Evolutionary conservation across 1,140 invertebrate species (phyloP).

Genomic region (Drosophila teissieri): DNA sequence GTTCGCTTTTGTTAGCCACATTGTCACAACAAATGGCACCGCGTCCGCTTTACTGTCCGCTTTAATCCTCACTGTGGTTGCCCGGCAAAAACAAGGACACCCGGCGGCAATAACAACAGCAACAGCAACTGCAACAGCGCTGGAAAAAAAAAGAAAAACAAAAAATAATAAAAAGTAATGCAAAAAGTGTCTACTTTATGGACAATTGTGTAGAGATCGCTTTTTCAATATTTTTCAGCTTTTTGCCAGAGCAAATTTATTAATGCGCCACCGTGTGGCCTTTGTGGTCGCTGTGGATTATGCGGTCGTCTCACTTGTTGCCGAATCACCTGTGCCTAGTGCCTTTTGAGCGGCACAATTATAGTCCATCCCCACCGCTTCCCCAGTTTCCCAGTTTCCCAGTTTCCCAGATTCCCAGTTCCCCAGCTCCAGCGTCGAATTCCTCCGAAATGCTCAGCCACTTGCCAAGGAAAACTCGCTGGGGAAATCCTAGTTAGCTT

Average conservation of each 20-base stretch:
- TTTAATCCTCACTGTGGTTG: conserved; percentile 80
- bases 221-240: conserved; percentile 78
- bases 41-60: conserved; percentile 58
- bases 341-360: conserved; percentile 13
- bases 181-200: conserved; percentile 51
- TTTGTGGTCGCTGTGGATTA: conserved; percentile 77
- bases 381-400: too few relatives aligned
- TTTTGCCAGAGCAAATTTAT: conserved; percentile 69
- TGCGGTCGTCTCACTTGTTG: conserved; percentile 78
- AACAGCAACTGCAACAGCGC: neutral
- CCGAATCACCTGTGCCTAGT: conserved; percentile 20
- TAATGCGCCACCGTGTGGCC: conserved; percentile 71
- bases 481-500: conserved; percentile 8
- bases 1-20: conserved; percentile 73
- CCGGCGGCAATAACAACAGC: conserved; percentile 25
- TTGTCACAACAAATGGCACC: conserved; percentile 59
- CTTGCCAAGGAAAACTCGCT: neutral
- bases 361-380: neutral
- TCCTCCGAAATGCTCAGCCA: neutral
- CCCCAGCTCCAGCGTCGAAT: too few relatives aligned
- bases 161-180: conserved; percentile 7
- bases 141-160: neutral
- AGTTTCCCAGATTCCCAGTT: too few relatives aligned
- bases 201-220: conserved; percentile 71
- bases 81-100: conserved; percentile 48